Base-by-base conservation (phyloP, 2,113 vertebrate species). In the Merops nubicus region DNA sequence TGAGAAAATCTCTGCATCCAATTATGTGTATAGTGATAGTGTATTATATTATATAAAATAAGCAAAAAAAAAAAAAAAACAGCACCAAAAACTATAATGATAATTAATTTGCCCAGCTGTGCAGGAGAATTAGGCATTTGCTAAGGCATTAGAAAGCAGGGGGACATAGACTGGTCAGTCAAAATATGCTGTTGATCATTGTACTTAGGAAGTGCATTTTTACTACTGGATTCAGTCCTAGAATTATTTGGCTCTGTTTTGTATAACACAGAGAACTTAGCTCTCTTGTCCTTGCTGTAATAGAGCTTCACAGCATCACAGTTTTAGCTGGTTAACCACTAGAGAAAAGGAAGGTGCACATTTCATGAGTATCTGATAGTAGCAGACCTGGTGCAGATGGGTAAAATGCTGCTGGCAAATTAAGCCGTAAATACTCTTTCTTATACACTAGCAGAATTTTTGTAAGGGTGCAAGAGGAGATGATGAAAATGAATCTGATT, bases 101-200 rank as follows among this genome's bases (percentile, higher is more conserved):
- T 65, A 92, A 91, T 92, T 34, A 29, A n/a, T 63, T 76, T 87
- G 50, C 48, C 50, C 87, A 89, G 87, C 84, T 93, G 93, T 91
- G 87, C 31, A 28, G 62, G n/a, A 63, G 57, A 64, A 72, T 60
- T 57, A 47, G 51, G 19, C 21, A 1, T 68, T 92, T 87, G 21
- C 56, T 86, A 85, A 95, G 51, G 83, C 33, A 29, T 84, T 50
- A 53, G 36, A 53, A 87, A 87, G 40, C 65, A 82, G 51, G 5
- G 33, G 50, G n/a, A 63, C 19, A 8, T 31, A 23, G 47, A 28
- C 75, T 9, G 81, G 62, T 75, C 79, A 64, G 36, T 93, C 62
- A 79, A 45, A 95, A 87, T 87, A 57, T 29, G 38, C 48, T 75
- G 83, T n/a, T 75, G 40, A 47, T 89, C 84, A 51, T 20, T 45